Percentiles rank a stretch among this genome's conserved stretches.
Evolutionary conservation across 2,888 invertebrate species (phyloP).

Genomic region (Brachylomia viminalis): DNA sequence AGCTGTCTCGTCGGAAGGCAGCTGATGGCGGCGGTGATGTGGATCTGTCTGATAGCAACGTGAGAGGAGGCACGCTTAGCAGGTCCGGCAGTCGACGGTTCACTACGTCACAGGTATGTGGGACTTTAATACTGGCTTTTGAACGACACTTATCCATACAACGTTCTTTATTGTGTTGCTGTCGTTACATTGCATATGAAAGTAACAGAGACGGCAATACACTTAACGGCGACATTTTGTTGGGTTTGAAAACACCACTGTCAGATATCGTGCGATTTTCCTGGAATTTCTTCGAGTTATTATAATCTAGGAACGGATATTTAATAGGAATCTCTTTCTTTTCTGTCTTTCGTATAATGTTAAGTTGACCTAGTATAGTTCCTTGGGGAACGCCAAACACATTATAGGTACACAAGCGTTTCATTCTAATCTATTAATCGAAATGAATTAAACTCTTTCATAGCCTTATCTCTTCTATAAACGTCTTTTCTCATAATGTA

Average conservation of each 20-base stretch:
- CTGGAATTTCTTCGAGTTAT: not conserved
- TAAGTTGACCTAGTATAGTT: not conserved
- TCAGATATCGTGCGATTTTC: not conserved
- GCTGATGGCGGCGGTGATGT: constrained; percentile 92
- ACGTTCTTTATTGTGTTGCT: not conserved
- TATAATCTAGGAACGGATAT: not conserved
- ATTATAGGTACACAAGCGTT: not conserved
- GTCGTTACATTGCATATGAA: not conserved
- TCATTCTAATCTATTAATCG: not conserved
- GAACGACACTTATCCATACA: not conserved
- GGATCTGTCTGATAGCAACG: constrained; percentile 92
- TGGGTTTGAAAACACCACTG: not conserved
- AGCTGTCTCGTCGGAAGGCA: constrained; percentile 94
- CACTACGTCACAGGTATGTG: constrained; percentile 91
- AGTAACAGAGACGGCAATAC: not conserved
- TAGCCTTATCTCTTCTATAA: not conserved
- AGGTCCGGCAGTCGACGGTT: constrained; percentile 95
- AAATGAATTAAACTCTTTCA: not conserved
- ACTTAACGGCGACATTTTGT: not conserved
- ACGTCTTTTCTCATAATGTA: not conserved
- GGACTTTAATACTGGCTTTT: not conserved
- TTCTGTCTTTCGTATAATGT: not conserved
- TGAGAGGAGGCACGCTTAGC: constrained; percentile 94
- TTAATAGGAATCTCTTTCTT: not conserved
- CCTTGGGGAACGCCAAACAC: constrained; percentile 6